A percentile compares a stretch with the other conserved stretches of the same genome.
These are phyloP conservation scores for Laticauda colubrina DNA, from an alignment of 2,113 vertebrate genomes.

Conservation along the genomic window DNA sequence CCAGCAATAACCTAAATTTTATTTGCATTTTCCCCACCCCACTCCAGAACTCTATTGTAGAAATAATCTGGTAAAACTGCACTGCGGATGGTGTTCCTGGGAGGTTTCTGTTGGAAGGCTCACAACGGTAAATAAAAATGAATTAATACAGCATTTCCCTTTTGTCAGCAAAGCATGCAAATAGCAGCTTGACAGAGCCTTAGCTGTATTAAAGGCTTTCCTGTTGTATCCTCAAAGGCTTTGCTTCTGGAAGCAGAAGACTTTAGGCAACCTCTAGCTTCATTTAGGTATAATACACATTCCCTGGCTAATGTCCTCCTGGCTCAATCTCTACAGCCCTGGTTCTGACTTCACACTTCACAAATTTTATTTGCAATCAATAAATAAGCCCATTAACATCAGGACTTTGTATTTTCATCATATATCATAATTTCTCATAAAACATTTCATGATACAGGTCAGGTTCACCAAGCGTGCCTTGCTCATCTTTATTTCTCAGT, in stretches of 20 bases:
- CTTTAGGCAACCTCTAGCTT: conserved; percentile 56
- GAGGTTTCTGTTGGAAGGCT: conserved; percentile 54
- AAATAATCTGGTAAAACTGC: conserved; percentile 55
- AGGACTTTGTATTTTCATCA: conserved; percentile 67
- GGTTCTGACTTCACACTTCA: conserved; percentile 68
- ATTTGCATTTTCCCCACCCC: conserved; percentile 36
- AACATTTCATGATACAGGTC: conserved; percentile 44
- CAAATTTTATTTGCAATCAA: conserved; percentile 75
- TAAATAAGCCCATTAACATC: conserved; percentile 73
- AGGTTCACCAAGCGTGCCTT: conserved; percentile 36
- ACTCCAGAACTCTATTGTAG: conserved; percentile 50
- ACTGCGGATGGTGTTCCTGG: conserved; percentile 55
- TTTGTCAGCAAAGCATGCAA: conserved; percentile 63
- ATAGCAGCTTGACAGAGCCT: conserved; percentile 48
- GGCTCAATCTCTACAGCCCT: conserved; percentile 51
- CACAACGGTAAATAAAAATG: conserved; percentile 65
- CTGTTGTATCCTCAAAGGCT: conserved; percentile 45
- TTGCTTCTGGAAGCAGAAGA: conserved; percentile 52
- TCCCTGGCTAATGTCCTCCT: conserved; percentile 42
- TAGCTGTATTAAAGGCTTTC: conserved; percentile 55
- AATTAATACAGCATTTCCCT: conserved; percentile 49
- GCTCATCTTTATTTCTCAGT: conserved; percentile 56
- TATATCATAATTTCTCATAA: conserved; percentile 66
- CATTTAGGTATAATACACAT: conserved; percentile 34
- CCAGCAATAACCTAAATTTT: conserved; percentile 62